phyloP scores from a whole-genome alignment of 2,113 vertebrate species.

The Edolisoma coerulescens region DNA sequence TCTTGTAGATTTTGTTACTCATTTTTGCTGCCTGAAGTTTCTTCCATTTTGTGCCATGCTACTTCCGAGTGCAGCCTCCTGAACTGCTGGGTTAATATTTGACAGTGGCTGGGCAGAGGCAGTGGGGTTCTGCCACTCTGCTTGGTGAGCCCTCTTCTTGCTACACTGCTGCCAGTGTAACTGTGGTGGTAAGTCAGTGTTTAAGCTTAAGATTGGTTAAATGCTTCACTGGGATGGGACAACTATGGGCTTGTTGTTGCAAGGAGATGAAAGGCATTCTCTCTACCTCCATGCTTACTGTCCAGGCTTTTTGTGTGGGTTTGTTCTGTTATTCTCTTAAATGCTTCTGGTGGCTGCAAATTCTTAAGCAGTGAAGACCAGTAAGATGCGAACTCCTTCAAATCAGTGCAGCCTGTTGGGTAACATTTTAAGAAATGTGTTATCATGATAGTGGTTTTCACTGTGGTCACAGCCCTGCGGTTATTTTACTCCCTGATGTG shows the following conservation, averaged over 20 bases:
- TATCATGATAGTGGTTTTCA: not conserved
- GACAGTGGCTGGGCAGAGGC: accelerated
- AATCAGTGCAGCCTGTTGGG: not conserved
- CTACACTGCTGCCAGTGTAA: not conserved
- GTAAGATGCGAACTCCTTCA: not conserved
- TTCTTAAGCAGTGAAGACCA: not conserved
- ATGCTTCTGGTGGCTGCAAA: not conserved
- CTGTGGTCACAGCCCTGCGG: not conserved
- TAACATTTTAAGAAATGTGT: not conserved
- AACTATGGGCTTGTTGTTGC: not conserved
- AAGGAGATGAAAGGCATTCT: not conserved
- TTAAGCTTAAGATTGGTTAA: not conserved
- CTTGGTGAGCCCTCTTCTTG: not conserved
- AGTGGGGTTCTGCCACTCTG: not conserved
- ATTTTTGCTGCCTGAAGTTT: not conserved
- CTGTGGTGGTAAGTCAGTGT: slow-evolving; percentile 8
- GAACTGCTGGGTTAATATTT: slow-evolving; percentile 36
- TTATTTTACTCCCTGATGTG: not conserved
- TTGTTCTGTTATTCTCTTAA: not conserved
- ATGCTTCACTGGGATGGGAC: not conserved
- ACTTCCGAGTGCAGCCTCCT: not conserved
- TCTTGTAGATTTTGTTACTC: not conserved
- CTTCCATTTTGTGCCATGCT: not conserved
- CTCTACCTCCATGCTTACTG: not conserved
- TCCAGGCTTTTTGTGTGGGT: not conserved